Percentiles rank a stretch among this genome's conserved stretches.
Evolutionary conservation across 2,888 invertebrate species (phyloP).

Genomic region (Catonia carolina): DNA sequence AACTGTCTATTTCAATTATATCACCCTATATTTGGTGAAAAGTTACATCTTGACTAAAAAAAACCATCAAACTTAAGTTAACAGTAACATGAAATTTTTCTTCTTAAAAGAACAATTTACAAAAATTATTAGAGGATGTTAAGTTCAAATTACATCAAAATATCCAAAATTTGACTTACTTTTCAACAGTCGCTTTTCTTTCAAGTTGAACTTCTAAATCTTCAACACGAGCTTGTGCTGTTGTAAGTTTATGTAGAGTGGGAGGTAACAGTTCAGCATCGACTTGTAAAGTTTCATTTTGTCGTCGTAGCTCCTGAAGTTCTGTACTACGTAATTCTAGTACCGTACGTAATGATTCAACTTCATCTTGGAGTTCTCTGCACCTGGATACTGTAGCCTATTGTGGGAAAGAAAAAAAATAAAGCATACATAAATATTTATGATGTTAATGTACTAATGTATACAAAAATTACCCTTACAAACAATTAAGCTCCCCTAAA

Average conservation of each 20-base stretch:
- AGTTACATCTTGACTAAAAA: too few relatives aligned
- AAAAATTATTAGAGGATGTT: too few relatives aligned
- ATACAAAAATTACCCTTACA: too few relatives aligned
- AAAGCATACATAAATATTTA: too few relatives aligned
- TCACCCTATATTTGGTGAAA: too few relatives aligned
- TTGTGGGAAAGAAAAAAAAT: not conserved
- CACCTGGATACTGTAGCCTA: slow-evolving; percentile 5
- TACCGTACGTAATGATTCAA: slow-evolving; percentile 78
- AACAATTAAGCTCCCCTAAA: too few relatives aligned
- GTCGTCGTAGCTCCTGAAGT: slow-evolving; percentile 66
- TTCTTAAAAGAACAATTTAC: too few relatives aligned
- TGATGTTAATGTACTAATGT: too few relatives aligned
- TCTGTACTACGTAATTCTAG: slow-evolving; percentile 83
- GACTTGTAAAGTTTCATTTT: slow-evolving; percentile 59
- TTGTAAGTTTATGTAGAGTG: slow-evolving; percentile 65
- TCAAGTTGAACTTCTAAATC: slow-evolving; percentile 72
- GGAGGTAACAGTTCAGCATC: slow-evolving; percentile 68
- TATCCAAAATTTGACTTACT: slow-evolving; percentile 45
- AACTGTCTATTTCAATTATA: too few relatives aligned
- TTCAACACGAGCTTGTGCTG: slow-evolving; percentile 75
- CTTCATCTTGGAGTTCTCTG: slow-evolving; percentile 56
- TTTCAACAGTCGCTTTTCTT: slow-evolving; percentile 64
- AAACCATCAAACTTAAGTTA: too few relatives aligned
- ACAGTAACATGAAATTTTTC: too few relatives aligned
- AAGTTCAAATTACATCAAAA: slow-evolving; percentile 16